phyloP scores from a whole-genome alignment of 2,797 vertebrate genomes.

The Geotrypetes seraphini region DNA sequence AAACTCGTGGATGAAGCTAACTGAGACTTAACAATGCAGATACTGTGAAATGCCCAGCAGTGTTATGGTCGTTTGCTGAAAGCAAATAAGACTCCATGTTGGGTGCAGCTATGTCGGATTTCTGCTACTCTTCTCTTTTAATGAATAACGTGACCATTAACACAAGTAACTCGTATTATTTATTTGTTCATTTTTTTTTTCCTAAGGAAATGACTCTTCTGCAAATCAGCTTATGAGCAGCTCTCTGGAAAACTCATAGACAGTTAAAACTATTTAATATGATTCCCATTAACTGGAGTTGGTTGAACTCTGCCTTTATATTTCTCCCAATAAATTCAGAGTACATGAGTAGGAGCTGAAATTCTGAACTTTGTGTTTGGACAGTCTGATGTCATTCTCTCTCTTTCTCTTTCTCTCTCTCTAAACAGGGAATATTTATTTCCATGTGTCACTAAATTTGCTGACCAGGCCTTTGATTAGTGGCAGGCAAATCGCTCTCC shows the following conservation, averaged over 20 bases:
- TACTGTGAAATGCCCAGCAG: conserved; percentile 94
- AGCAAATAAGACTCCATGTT: conserved; percentile 69
- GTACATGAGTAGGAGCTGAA: conserved; percentile 66
- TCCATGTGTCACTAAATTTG: conserved; percentile 71
- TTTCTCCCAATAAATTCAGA: conserved; percentile 72
- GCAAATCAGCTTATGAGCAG: conserved; percentile 64
- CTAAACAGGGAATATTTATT: conserved; percentile 78
- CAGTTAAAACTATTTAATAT: conserved; percentile 92
- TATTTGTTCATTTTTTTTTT: conserved; percentile 93
- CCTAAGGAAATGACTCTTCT: conserved; percentile 71
- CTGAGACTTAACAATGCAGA: conserved; percentile 68
- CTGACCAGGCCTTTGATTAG: conserved; percentile 46
- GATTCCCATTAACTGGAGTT: conserved; percentile 95
- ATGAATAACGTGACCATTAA: conserved; percentile 94
- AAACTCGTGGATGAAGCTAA: conserved; percentile 54
- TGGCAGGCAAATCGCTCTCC: conserved; percentile 39
- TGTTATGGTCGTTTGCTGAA: conserved; percentile 72
- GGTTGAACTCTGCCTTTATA: conserved; percentile 75
- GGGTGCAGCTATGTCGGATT: conserved; percentile 58
- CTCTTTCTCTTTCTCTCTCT: conserved; percentile 43
- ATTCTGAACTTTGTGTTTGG: conserved; percentile 67
- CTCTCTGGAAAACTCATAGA: conserved; percentile 79
- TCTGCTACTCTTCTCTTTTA: conserved; percentile 83
- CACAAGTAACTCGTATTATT: conserved; percentile 96
- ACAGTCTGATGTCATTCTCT: conserved; percentile 47